Evolutionary conservation across 2,888 invertebrate species (phyloP).

Genomic region (Gymnoscelis rufifasciata): DNA sequence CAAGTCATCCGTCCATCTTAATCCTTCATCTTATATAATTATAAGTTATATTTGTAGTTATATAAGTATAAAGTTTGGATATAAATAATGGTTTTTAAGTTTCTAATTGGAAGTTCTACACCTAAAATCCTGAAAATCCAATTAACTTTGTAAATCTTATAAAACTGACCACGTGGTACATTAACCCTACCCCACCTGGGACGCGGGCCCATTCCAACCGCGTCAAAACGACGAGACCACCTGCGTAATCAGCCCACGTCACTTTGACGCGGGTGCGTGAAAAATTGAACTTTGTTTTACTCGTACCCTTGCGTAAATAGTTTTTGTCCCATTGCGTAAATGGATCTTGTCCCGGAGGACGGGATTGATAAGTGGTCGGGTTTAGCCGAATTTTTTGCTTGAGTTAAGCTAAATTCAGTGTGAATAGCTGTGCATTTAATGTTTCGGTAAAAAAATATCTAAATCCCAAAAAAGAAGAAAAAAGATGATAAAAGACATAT

Average conservation of each 20-base stretch:
- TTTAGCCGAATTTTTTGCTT: constrained; percentile 1
- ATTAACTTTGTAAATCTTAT: too few relatives aligned
- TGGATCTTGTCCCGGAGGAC: background rate
- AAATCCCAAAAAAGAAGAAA: too few relatives aligned
- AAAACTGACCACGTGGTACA: background rate
- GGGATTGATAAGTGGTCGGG: constrained; percentile 16
- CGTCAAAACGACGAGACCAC: constrained; percentile 25
- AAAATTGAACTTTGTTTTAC: constrained; percentile 30
- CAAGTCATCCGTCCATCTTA: too few relatives aligned
- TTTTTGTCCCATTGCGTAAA: constrained; percentile 21
- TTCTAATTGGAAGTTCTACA: too few relatives aligned
- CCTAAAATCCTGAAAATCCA: too few relatives aligned
- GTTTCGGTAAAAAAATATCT: too few relatives aligned
- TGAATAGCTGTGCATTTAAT: too few relatives aligned
- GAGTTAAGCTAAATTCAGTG: background rate
- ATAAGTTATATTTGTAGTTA: too few relatives aligned
- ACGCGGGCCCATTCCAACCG: constrained; percentile 9
- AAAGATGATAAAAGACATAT: too few relatives aligned
- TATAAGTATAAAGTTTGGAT: too few relatives aligned
- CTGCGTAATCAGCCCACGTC: constrained; percentile 47
- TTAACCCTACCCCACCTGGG: constrained; percentile 5
- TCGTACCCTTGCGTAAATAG: constrained; percentile 25
- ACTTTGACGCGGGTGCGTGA: constrained; percentile 41
- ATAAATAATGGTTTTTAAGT: too few relatives aligned
- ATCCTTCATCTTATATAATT: too few relatives aligned